Percentiles rank a stretch among this genome's conserved stretches.
phyloP scores from a whole-genome alignment of 2,888 invertebrate species.

The Caenorhabditis sp. region DNA sequence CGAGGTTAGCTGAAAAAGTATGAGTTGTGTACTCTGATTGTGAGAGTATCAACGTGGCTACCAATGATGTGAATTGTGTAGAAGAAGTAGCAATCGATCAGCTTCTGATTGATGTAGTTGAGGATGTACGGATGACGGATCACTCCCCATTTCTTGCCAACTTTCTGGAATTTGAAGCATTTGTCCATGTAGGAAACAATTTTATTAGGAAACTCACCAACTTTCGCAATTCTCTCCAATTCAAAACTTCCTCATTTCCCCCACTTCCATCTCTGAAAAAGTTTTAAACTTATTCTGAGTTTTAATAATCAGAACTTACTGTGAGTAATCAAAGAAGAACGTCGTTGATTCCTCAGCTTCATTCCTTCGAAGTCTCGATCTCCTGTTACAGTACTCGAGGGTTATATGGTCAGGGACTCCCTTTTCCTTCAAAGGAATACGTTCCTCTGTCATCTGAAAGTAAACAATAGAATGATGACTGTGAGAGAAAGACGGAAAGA shows the following conservation, averaged over 20 bases:
- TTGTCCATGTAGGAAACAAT: constrained; percentile 8
- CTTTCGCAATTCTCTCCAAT: constrained; percentile 60
- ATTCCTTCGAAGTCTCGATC: constrained; percentile 51
- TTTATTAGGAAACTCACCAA: constrained; percentile 32
- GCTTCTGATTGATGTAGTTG: constrained; percentile 77
- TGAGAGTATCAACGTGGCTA: too few relatives aligned
- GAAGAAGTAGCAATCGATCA: constrained; percentile 74
- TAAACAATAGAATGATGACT: neutral
- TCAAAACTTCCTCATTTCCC: constrained; percentile 18
- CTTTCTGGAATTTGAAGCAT: constrained; percentile 30
- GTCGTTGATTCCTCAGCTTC: constrained; percentile 51
- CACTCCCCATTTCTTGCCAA: constrained; percentile 74
- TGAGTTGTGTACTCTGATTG: too few relatives aligned
- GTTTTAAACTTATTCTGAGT: neutral
- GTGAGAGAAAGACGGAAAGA: neutral
- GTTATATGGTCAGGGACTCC: constrained; percentile 24
- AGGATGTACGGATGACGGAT: constrained; percentile 80
- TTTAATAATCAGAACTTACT: constrained; percentile 19
- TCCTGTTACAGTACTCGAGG: constrained; percentile 49
- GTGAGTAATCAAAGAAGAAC: constrained; percentile 56
- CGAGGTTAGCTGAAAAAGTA: constrained; percentile 71
- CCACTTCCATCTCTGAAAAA: constrained; percentile 38
- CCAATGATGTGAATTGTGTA: constrained; percentile 73
- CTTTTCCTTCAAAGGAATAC: constrained; percentile 28
- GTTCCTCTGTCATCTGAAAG: constrained; percentile 44